Percentiles rank a stretch among this genome's conserved stretches.
phyloP scores from a whole-genome alignment of 2,888 invertebrate species.

The Drosophila peninsularis region DNA sequence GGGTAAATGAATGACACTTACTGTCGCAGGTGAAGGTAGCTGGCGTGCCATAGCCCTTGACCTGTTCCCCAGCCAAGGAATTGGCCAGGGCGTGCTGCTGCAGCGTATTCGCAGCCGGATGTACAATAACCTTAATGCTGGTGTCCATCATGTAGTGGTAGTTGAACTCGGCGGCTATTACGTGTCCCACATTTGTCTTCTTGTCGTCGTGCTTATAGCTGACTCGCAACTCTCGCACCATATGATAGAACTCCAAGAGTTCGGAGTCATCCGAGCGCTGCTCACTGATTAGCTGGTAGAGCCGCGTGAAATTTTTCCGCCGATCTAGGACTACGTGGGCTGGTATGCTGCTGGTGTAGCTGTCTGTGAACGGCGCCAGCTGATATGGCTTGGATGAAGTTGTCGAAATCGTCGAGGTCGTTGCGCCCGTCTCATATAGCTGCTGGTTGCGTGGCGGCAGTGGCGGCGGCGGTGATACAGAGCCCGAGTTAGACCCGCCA shows the following conservation, averaged over 20 bases:
- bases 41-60: conserved; percentile 86
- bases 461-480: conserved; percentile 85
- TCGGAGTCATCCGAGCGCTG: conserved; percentile 90
- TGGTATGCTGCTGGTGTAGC: conserved; percentile 60
- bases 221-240: conserved; percentile 92
- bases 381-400: conserved; percentile 25
- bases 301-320: conserved; percentile 82
- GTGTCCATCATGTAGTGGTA: conserved; percentile 91
- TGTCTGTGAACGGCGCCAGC: conserved; percentile 52
- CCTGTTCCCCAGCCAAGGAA: conserved; percentile 71
- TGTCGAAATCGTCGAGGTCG: conserved; percentile 15
- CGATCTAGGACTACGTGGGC: conserved; percentile 76
- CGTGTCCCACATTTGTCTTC: conserved; percentile 93
- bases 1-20: conserved; percentile 82
- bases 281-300: conserved; percentile 91
- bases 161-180: conserved; percentile 94
- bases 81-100: conserved; percentile 85
- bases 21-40: conserved; percentile 97
- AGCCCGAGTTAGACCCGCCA: conserved; percentile 17
- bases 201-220: conserved; percentile 91
- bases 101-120: conserved; percentile 85
- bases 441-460: conserved; percentile 86
- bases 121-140: conserved; percentile 95
- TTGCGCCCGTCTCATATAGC: conserved; percentile 39
- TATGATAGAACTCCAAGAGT: conserved; percentile 91